Percentiles rank a stretch among this genome's conserved stretches.
phyloP scores from a whole-genome alignment of 1,140 invertebrate genomes.

The Drosophila tropicalis region DNA sequence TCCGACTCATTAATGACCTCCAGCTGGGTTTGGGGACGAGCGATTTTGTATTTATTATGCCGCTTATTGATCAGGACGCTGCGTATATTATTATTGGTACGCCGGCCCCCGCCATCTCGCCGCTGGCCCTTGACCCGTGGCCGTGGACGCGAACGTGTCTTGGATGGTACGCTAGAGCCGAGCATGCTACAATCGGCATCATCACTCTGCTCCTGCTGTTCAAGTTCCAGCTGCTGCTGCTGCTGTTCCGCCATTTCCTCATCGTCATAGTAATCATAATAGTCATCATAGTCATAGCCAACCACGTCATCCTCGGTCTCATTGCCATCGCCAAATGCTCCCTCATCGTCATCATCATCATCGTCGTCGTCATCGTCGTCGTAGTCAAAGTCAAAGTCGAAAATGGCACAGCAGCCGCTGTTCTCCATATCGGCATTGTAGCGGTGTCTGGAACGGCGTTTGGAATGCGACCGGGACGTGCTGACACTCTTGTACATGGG shows the following conservation, averaged over 20 bases:
- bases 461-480: slow-evolving; percentile 48
- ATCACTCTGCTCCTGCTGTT: slow-evolving; percentile 49
- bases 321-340: slow-evolving; percentile 41
- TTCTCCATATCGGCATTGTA: slow-evolving; percentile 55
- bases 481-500: slow-evolving; percentile 75
- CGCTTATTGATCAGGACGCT: slow-evolving; percentile 79
- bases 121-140: slow-evolving; percentile 56
- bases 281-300: slow-evolving; percentile 71
- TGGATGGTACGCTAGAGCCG: slow-evolving; percentile 31
- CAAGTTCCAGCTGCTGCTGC: slow-evolving; percentile 45
- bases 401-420: slow-evolving; percentile 76
- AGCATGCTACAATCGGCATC: slow-evolving; percentile 72
- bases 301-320: slow-evolving; percentile 56
- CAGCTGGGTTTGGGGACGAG: slow-evolving; percentile 73
- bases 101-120: slow-evolving; percentile 22
- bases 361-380: slow-evolving; percentile 59
- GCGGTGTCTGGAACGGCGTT: slow-evolving; percentile 53
- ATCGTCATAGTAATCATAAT: slow-evolving; percentile 70
- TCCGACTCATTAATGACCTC: slow-evolving; percentile 82
- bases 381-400: slow-evolving; percentile 77
- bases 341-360: slow-evolving; percentile 60
- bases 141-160: slow-evolving; percentile 26
- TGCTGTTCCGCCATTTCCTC: slow-evolving; percentile 57
- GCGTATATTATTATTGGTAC: slow-evolving; percentile 76
- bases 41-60: slow-evolving; percentile 81